Percentiles rank a stretch among this genome's conserved stretches.
Conservation (phyloP, 2,888 invertebrate species). For the Calameuta pallipes region DNA sequence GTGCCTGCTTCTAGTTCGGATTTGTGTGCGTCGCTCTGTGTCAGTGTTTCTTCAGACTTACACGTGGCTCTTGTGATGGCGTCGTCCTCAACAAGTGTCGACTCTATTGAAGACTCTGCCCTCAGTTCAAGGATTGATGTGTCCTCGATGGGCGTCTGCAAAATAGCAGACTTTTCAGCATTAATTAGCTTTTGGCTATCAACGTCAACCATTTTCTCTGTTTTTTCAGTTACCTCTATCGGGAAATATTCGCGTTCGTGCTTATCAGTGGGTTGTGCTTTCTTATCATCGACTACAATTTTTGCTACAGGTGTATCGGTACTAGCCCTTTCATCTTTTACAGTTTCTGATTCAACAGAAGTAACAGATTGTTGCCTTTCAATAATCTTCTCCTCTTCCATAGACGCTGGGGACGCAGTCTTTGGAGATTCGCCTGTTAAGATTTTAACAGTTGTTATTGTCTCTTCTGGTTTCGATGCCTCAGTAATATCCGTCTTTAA, state of each 20-base stretch:
- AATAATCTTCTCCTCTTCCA: not conserved
- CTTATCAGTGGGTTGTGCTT: conserved; percentile 29
- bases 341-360: conserved; percentile 23
- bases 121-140: conserved; percentile 23
- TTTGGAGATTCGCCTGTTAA: not conserved
- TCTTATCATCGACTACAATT: conserved; percentile 11
- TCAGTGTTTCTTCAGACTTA: conserved; percentile 60
- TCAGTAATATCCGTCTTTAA: not conserved
- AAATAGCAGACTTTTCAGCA: conserved; percentile 47
- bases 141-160: conserved; percentile 51
- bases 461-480: not conserved
- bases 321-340: not conserved
- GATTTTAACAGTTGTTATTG: not conserved
- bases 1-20: conserved; percentile 59
- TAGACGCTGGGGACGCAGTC: not conserved
- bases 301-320: conserved; percentile 5
- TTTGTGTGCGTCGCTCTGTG: conserved; percentile 48
- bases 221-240: conserved; percentile 46
- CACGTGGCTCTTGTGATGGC: conserved; percentile 49
- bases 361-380: conserved; percentile 13
- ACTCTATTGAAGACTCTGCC: conserved; percentile 36
- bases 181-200: conserved; percentile 37
- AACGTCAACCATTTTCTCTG: not conserved
- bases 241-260: conserved; percentile 39
- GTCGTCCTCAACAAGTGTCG: conserved; percentile 44